Conservation (phyloP, 2,888 invertebrate species). For the Erynnis tages region DNA sequence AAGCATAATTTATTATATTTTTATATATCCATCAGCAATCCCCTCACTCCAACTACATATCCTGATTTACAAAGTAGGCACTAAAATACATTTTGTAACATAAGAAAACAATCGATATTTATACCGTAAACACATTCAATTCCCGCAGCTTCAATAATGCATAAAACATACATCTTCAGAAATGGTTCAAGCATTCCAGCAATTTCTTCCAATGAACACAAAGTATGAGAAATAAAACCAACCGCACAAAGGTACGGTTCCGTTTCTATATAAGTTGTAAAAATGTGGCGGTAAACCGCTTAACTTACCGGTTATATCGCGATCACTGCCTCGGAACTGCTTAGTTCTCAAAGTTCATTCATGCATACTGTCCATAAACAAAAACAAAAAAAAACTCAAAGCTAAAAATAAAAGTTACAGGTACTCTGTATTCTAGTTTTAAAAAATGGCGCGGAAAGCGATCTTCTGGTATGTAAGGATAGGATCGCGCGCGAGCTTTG, state of each 20-base stretch:
- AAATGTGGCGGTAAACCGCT: constrained; percentile 16
- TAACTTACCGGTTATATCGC: constrained; percentile 20
- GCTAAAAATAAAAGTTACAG: background rate
- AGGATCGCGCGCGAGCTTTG: constrained; percentile 56
- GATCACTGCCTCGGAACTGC: constrained; percentile 10
- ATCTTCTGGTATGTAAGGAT: constrained; percentile 10
- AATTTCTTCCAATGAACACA: background rate
- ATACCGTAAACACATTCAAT: no score
- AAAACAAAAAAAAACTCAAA: constrained; percentile 1
- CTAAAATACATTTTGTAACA: no score
- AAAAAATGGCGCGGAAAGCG: constrained; percentile 28
- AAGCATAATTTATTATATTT: no score
- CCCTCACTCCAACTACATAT: no score
- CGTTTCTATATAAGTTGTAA: constrained; percentile 19
- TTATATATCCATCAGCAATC: no score
- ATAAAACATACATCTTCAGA: background rate
- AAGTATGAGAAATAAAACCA: constrained; percentile 10
- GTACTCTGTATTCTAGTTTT: constrained; percentile 5
- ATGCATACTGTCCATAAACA: constrained; percentile 7
- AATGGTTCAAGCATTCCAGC: background rate
- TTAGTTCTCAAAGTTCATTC: constrained; percentile 3
- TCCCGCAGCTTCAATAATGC: background rate
- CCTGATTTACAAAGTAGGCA: no score
- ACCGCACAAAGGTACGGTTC: constrained; percentile 16
- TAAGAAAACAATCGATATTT: no score